Percentiles rank a stretch among this genome's conserved stretches.
Conservation (phyloP, 2,888 invertebrate species). For the Coelogynopora nodosa region DNA sequence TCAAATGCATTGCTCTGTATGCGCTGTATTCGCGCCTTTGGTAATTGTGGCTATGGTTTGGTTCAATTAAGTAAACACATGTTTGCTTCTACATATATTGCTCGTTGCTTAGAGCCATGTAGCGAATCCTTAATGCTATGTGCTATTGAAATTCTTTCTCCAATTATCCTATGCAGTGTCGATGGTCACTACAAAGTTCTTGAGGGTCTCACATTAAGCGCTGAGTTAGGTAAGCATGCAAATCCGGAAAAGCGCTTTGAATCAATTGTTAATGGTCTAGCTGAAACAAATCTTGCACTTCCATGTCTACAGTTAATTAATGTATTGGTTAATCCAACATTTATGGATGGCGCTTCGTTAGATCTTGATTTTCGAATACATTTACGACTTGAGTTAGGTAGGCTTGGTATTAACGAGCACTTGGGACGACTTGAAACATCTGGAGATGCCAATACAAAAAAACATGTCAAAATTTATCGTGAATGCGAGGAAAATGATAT, state of each 20-base stretch:
- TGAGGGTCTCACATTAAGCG: neutral
- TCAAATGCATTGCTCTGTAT: neutral
- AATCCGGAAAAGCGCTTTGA: neutral
- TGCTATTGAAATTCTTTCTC: neutral
- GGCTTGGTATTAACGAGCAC: neutral
- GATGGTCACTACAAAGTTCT: neutral
- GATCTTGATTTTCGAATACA: neutral
- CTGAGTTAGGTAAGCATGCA: neutral
- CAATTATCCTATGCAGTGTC: neutral
- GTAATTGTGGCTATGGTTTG: neutral
- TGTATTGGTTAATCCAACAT: neutral
- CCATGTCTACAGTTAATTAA: neutral
- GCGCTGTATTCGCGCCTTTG: neutral
- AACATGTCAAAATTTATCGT: neutral
- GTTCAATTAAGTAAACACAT: neutral
- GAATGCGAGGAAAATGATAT: neutral
- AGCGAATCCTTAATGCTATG: neutral
- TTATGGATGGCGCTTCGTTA: neutral
- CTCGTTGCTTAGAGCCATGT: neutral
- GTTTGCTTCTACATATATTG: neutral
- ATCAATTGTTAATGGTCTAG: neutral
- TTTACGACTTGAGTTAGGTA: neutral
- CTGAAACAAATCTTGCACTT: neutral
- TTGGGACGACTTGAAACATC: neutral
- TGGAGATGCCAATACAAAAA: neutral